Base-by-base conservation (phyloP, 2,888 invertebrate species). In the Tetragnatha montana region DNA sequence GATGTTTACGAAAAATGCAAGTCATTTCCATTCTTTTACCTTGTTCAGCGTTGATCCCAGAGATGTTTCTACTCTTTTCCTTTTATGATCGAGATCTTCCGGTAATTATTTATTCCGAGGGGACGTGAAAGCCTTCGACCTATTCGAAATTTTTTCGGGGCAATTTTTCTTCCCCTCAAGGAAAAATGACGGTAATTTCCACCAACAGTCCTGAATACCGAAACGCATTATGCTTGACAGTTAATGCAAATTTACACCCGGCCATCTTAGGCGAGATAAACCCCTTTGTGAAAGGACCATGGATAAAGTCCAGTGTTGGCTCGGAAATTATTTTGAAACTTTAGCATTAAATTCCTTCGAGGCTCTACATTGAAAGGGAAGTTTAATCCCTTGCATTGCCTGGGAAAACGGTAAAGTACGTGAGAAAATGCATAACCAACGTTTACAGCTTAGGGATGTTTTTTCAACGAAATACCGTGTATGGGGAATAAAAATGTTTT, bases 291-390 rank as follows among this genome's bases (percentile, higher is more conserved):
- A 17, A 19, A 49, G 60, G 14, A 17, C 8, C n/a, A 10, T n/a
- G n/a, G n/a, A 7, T 60, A 60, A 60, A 17, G 60, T 49, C 50
- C 76, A 8, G 76, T 19, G 17, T 47, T n/a, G 47, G 50, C n/a
- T 12, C 49, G 50, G 49, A 76, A 76, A 76, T 76, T 76, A 50
- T 76, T 76, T 76, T n/a, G 76, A 76, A 50, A 49, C n/a, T 76
- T 76, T 60, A 17, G 60, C 50, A 50, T 50, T 76, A 76, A 76
- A 19, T 19, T 49, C 49, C n/a, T 76, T 17, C n/a, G n/a, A 14
- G 50, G 76, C 50, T 76, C 60, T 17, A 60, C 12, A 60, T 76
- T 76, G 76, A 50, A 76, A 49, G 50, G n/a, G 50, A 76, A 76
- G 50, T 76, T 19, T 76, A 76, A 76, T 76, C 76, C 76, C 50